A percentile compares a stretch with the other conserved stretches of the same genome.
phyloP scores from a whole-genome alignment of 2,797 vertebrate species.

The Poliocrania exsul region DNA sequence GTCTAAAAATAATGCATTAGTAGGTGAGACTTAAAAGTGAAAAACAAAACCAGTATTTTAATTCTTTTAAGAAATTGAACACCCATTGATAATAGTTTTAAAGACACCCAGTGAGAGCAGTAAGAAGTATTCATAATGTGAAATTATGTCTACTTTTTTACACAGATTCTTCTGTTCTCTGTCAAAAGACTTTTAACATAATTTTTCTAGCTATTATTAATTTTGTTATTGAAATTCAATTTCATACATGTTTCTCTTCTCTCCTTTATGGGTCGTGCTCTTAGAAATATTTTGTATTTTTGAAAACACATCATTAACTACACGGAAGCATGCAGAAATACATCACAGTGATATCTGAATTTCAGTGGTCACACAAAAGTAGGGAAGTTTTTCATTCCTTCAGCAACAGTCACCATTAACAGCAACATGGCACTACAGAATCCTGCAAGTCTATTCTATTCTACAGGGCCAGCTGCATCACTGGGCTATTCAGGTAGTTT shows the following conservation, averaged over 20 bases:
- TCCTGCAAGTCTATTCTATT: neutral
- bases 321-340: neutral
- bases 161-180: neutral
- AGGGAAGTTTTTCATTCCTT: neutral
- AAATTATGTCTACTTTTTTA: neutral
- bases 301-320: neutral
- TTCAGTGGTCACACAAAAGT: neutral
- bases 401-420: neutral
- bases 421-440: neutral
- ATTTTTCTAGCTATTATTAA: constrained; percentile 2
- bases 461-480: neutral
- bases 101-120: neutral
- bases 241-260: neutral
- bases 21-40: neutral
- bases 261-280: neutral
- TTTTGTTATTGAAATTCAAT: neutral
- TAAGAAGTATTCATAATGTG: neutral
- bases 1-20: neutral
- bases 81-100: neutral
- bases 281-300: neutral
- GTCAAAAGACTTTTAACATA: neutral
- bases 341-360: neutral
- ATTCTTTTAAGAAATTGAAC: neutral
- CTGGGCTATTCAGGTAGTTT: neutral
- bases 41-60: neutral